Evolutionary conservation across 2,797 vertebrate species (phyloP), one percentile per base, ranked within the genome.

Genomic region (Lepilemur septentrionalis): DNA sequence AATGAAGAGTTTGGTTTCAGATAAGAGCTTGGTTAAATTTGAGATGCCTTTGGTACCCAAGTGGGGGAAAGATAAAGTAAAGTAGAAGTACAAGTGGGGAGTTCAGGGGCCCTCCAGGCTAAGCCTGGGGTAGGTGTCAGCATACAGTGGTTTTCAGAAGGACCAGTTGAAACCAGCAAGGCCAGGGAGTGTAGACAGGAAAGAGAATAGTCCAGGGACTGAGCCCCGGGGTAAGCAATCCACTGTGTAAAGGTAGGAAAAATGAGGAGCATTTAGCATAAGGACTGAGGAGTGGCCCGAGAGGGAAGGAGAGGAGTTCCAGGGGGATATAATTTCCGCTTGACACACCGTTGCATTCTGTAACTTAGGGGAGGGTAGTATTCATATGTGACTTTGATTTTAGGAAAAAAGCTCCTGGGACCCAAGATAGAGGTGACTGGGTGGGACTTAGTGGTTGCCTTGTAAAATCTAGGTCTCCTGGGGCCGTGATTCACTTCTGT

Each of bases 221-320:
- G 61, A 81, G 25, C 22, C 25, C 25, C 4, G 13, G 18, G 8
- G 41, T 9, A 35, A 41, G 20, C 50, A 28, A 50, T 32, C 11
- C 30, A 5, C 17, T n/a, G 5, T 35, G 70, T 41, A 38, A 69
- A 91, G 28, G 23, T n/a, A 65, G 38, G 79, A 46, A 25, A 61
- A 80, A 50, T 14, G 81, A 82, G 23, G 25, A 35, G 22, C 4
- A 12, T 30, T 23, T 61, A 72, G 73, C 28, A 12, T 25, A 69
- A 46, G 72, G 41, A 38, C 5, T 17, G 23, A 35, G 50, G n/a
- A 30, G 38, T 32, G 28, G 46, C 38, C 28, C 0, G 0, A 4
- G 86, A 30, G 2, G 10, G 59, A 17, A 46, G n/a, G 55, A 11
- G 11, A 12, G 25, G 25, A 28, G 14, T 30, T 7, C 1, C 8